phyloP scores from a whole-genome alignment of 2,113 vertebrate species.

The Hymenochirus boettgeri region DNA sequence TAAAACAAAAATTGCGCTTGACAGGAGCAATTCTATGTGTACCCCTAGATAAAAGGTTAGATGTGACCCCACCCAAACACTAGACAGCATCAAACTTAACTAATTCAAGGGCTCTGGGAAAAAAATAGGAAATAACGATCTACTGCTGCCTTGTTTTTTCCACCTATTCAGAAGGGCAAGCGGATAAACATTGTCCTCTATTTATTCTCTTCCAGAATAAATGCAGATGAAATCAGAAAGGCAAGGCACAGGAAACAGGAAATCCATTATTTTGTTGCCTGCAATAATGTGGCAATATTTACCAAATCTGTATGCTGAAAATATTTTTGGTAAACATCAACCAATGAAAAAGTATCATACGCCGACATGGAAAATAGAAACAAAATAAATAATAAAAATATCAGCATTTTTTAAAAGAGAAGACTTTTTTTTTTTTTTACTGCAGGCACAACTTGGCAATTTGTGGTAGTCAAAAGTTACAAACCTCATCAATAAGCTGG shows the following conservation, averaged over 20 bases:
- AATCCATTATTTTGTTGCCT: constrained; percentile 4
- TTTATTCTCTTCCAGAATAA: constrained; percentile 7
- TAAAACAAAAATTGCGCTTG: neutral
- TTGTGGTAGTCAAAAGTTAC: too few species aligned
- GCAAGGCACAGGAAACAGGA: constrained; percentile 33
- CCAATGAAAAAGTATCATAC: too few species aligned
- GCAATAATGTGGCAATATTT: neutral
- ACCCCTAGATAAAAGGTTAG: constrained; percentile 25
- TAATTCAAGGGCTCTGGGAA: constrained; percentile 14
- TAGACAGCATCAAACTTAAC: constrained; percentile 6
- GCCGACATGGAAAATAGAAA: too few species aligned
- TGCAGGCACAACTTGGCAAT: too few species aligned
- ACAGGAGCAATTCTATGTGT: constrained; percentile 9
- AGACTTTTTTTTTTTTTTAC: too few species aligned
- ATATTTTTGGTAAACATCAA: too few species aligned
- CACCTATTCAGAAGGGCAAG: constrained; percentile 33
- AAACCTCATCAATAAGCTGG: too few species aligned
- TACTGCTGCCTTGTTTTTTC: constrained; percentile 25
- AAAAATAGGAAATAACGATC: constrained; percentile 9
- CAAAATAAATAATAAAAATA: too few species aligned
- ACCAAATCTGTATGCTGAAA: too few species aligned
- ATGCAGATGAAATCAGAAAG: constrained; percentile 11
- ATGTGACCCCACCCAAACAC: constrained; percentile 14
- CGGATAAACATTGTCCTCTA: constrained; percentile 14
- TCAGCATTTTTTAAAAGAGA: too few species aligned